These are phyloP conservation scores for Amblyopsis rosae DNA, from an alignment of 2,113 vertebrate genomes.

Conservation along the genomic window DNA sequence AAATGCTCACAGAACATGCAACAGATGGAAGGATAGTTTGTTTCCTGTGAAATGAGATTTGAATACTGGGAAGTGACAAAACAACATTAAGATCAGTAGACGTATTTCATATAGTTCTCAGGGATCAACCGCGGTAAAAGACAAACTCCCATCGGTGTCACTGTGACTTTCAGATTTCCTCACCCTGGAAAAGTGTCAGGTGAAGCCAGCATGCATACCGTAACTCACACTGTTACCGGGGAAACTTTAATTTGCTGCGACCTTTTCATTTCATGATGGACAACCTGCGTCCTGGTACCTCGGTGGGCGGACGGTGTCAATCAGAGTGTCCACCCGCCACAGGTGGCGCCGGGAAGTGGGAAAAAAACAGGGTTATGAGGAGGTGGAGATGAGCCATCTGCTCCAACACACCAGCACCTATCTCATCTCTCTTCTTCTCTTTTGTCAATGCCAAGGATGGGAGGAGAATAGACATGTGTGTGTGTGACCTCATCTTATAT, in stretches of 20 bases:
- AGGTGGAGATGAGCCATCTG: constrained; percentile 64
- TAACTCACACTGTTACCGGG: constrained; percentile 5
- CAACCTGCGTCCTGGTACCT: constrained; percentile 42
- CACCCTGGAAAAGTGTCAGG: constrained; percentile 8
- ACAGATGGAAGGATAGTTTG: neutral
- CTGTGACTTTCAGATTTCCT: constrained; percentile 44
- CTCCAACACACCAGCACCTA: constrained; percentile 24
- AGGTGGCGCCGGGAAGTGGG: constrained; percentile 51
- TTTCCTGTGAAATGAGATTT: constrained; percentile 3
- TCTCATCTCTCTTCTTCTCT: neutral
- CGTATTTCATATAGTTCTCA: constrained; percentile 23
- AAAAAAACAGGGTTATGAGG: constrained; percentile 25
- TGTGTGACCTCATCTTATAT: constrained; percentile 1
- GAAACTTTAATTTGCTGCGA: constrained; percentile 43
- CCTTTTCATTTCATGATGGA: constrained; percentile 45
- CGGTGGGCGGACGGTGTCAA: constrained; percentile 22
- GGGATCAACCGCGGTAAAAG: constrained; percentile 23
- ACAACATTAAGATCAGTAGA: neutral
- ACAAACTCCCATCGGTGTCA: constrained; percentile 5
- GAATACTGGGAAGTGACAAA: neutral
- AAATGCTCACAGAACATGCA: neutral
- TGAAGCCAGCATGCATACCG: neutral
- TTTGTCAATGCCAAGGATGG: neutral
- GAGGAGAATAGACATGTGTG: neutral
- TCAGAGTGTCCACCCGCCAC: constrained; percentile 54